Evolutionary conservation across 1,140 invertebrate species (phyloP), one percentile per base, ranked within the genome.

Genomic region (Drosophila ohnishii): DNA sequence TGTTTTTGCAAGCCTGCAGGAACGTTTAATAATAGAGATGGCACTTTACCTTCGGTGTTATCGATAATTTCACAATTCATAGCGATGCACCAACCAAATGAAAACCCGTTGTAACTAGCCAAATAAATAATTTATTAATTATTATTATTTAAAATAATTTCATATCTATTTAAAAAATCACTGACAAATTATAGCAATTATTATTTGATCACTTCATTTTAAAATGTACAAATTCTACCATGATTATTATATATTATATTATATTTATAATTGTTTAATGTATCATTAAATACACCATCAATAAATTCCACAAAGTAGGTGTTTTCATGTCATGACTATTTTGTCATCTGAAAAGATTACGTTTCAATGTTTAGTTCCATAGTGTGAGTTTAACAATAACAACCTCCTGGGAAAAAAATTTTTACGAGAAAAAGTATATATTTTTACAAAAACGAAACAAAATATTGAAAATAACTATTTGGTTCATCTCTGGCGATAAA

Each of bases 1-100:
- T 66, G n/a, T 59, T 70, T 69, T 57, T 69, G 64, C 67, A 71
- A 64, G 63, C 50, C 50, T 56, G 62, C 34, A 37, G 35, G 11
- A 59, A 30, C 6, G 13, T 67, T 63, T 64, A 50, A 63, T 64
- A 67, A 65, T 67, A 67, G 45, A 34, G 60, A 65, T 67, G 22
- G 4, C 30, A 60, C 30, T 19, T 22, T 19, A 13, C 2, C 5
- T 1, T 9, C 9, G 2, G 4, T 58, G 11, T 0, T 7, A 63
- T 63, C 53, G 61, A 59, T 63, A 32, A 7, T 34, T 59, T 42
- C 4, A 7, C 19, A 45, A 40, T 25, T 32, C 1, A 10, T 37
- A 65, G 40, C 4, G 42, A 22, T 65, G 62, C 7, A 25, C 9
- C 4, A 34, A 19, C n/a, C 3, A 8, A 13, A n/a, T 0, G 8